Conservation (phyloP, 1,140 invertebrate genomes). For the Frieseomelitta varia region DNA sequence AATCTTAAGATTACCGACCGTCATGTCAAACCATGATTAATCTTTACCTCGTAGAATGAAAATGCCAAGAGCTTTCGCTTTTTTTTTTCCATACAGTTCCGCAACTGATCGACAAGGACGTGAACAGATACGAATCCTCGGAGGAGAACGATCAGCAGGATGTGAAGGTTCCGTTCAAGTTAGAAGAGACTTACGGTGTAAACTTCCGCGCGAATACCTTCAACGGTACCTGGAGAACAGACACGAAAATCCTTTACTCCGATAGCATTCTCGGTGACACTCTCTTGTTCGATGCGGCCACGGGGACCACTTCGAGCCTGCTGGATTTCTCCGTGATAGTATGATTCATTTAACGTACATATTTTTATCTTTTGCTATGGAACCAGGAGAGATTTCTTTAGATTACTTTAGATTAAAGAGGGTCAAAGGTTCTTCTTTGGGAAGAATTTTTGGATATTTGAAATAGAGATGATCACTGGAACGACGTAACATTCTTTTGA, state of each 20-base stretch:
- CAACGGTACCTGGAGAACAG: constrained; percentile 77
- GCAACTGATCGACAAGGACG: constrained; percentile 7
- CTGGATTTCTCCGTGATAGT: constrained; percentile 62
- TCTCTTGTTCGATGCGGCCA: constrained; percentile 66
- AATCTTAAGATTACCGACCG: background rate
- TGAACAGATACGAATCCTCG: background rate
- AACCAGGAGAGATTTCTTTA: background rate
- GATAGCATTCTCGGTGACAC: constrained; percentile 56
- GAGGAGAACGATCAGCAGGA: background rate
- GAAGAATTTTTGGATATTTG: background rate
- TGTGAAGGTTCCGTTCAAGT: constrained; percentile 24
- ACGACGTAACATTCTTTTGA: no score
- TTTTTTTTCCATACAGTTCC: constrained; percentile 22
- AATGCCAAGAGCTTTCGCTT: background rate
- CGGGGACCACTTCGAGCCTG: constrained; percentile 43
- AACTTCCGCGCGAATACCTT: constrained; percentile 64
- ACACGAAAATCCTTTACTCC: constrained; percentile 68
- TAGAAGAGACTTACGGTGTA: constrained; percentile 46
- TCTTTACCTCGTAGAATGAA: background rate
- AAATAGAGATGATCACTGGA: background rate
- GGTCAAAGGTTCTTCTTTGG: no score
- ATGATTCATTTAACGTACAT: background rate
- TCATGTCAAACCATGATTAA: background rate
- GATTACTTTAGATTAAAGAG: no score
- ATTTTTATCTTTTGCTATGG: background rate